Evolutionary conservation across 2,888 invertebrate species (phyloP), one percentile per base, ranked within the genome.

Genomic region (Pelosia muscerda): DNA sequence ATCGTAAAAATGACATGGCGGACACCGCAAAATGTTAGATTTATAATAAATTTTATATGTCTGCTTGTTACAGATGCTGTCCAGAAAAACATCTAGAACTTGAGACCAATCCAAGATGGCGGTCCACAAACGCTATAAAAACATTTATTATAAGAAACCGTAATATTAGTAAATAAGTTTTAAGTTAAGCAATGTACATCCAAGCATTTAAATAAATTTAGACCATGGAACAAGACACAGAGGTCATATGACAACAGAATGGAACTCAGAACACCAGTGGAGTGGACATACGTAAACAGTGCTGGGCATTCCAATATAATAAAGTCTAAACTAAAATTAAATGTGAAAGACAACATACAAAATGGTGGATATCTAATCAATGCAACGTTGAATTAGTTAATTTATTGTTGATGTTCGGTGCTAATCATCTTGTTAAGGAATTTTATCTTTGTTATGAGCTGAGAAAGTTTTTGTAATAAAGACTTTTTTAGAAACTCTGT

Each of bases 301-400:
- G 92, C 91, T 92, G 92, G 92, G 92, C 92, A 93, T 93, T 93
- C 92, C 93, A 93, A 90, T 90, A 82, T 84, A 86, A 72, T 86
- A 86, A 90, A 84, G 82, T 86, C 86, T 78, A 81, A 84, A 87
- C 71, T 85, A 82, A 88, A 86, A 84, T 84, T 31, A 31, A 78
- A 85, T 84, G 85, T 82, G 89, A 92, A 92, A 93, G 93, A 92
- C 93, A 92, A 82, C 86, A 82, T 62, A 73, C 68, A 76, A 75
- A 81, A 81, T 73, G 79, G 79, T 78, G 81, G 81, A 78, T 77
- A 81, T 80, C 66, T 71, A 83, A 81, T 78, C 83, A 83, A 82
- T 74, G 77, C 73, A 77, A 84, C 74, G 80, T 81, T 81, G 77
- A 76, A 75, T 78, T 84, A 84, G 80, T 81, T 81, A 77, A 76